phyloP scores from a whole-genome alignment of 2,888 invertebrate genomes.

The Hofmannophila pseudospretella region DNA sequence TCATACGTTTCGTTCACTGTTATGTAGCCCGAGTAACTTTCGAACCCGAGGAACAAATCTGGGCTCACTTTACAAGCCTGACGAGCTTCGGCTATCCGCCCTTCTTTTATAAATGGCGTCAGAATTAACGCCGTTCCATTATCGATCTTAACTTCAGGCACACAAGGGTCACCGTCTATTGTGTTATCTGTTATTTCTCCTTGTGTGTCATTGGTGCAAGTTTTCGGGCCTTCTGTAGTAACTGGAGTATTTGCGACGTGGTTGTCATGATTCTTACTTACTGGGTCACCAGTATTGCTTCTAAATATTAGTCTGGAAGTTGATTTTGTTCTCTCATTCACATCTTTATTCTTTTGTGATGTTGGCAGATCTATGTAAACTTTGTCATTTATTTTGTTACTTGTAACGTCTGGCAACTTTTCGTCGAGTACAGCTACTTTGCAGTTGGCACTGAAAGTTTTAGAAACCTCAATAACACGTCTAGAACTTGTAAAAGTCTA shows the following conservation, averaged over 20 bases:
- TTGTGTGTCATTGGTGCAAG: conserved; percentile 1
- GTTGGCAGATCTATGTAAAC: conserved; percentile 8
- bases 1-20: conserved; percentile 85
- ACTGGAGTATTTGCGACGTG: neutral
- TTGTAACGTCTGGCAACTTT: conserved; percentile 3
- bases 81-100: conserved; percentile 50
- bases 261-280: no score
- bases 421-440: conserved; percentile 29
- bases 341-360: neutral
- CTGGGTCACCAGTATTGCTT: no score
- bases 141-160: conserved; percentile 16
- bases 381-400: neutral
- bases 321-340: no score
- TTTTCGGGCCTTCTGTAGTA: neutral
- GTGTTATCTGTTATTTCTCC: neutral
- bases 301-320: no score
- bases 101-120: conserved; percentile 53
- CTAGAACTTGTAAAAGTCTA: no score
- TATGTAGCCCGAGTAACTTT: conserved; percentile 73
- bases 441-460: conserved; percentile 35
- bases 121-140: conserved; percentile 52
- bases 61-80: conserved; percentile 42
- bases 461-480: no score
- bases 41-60: conserved; percentile 46
- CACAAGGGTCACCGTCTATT: conserved; percentile 1